Evolutionary conservation across 1,140 invertebrate species (phyloP).

Genomic region (Varroa destructor): DNA sequence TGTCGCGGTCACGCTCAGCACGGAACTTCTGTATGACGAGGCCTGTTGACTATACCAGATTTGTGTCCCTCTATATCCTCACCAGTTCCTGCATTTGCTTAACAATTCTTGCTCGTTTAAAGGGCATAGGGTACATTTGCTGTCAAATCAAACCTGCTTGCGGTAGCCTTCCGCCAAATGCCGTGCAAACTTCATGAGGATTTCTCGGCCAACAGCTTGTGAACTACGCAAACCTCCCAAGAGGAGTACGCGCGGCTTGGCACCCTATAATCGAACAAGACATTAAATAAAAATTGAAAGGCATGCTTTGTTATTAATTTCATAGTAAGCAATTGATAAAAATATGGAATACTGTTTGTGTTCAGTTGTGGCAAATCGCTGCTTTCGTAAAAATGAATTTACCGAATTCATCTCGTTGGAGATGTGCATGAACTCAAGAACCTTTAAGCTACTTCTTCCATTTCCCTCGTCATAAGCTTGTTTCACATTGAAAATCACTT

Average conservation of each 20-base stretch:
- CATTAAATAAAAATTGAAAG: no score
- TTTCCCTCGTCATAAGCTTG: slow-evolving; percentile 3
- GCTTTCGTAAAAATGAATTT: background rate
- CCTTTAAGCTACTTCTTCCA: background rate
- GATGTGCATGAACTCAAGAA: slow-evolving; percentile 13
- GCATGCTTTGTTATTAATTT: no score
- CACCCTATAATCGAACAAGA: background rate
- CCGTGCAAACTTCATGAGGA: slow-evolving; percentile 61
- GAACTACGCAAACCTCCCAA: slow-evolving; percentile 68
- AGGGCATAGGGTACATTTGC: no score
- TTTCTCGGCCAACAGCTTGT: slow-evolving; percentile 67
- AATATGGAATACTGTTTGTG: no score
- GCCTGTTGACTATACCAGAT: no score
- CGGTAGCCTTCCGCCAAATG: slow-evolving; percentile 52
- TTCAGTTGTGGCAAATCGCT: no score
- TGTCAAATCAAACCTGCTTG: background rate
- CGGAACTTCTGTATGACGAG: no score
- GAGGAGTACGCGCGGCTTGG: slow-evolving; percentile 51
- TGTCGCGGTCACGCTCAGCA: no score
- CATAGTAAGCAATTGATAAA: no score
- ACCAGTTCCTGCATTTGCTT: no score
- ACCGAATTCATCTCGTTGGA: slow-evolving; percentile 20
- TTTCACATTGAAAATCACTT: slow-evolving; percentile 43
- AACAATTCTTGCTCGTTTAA: no score
- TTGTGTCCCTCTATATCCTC: no score